Base-by-base conservation (phyloP, 2,888 invertebrate species). In the Eudasyphora cyanicolor region DNA sequence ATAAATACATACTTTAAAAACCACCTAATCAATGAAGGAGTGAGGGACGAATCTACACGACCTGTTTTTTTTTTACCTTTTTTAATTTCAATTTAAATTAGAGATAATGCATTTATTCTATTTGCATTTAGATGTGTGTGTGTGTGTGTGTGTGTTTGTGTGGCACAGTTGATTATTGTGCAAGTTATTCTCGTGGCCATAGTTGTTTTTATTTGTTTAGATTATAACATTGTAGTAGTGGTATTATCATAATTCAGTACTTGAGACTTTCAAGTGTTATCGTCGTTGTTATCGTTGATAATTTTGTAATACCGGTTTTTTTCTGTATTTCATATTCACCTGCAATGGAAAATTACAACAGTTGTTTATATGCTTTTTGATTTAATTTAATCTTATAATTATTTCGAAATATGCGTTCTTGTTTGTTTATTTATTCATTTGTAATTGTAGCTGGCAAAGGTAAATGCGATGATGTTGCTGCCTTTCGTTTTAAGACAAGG, bases 101-200 rank as follows among this genome's bases (percentile, higher is more conserved):
- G 7, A 57, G 10, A 27, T 57, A 54, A 54, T 57, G 27, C 27
- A 57, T 24, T 17, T 14, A 49, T 17, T 49, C n/a, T 17, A 3
- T 42, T n/a, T 57, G 7, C 21, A 21, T 45, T 6, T 60, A 29
- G 19, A 24, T 45, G 21, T n/a, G 1, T 45, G 12, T 62, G 17
- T 74, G 74, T 32, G 54, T 69, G n/a, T n/a, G n/a, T 35, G 19
- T 62, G 54, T 54, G 29, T 54, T 24, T 76, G n/a, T 49, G 57
- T 32, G 62, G 38, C 42, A 24, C 12, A 67, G 24, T 21, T 67
- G 38, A 67, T 67, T 67, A 42, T 67, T 67, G 19, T 21, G 5
- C 17, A 38, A 42, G 14, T 7, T 38, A 24, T 4, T 67, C 24
- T 64, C 10, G 19, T 27, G 24, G 24, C 24, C 5, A 45, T 32